phyloP scores from a whole-genome alignment of 2,113 vertebrate species.

The Numenius arquata region DNA sequence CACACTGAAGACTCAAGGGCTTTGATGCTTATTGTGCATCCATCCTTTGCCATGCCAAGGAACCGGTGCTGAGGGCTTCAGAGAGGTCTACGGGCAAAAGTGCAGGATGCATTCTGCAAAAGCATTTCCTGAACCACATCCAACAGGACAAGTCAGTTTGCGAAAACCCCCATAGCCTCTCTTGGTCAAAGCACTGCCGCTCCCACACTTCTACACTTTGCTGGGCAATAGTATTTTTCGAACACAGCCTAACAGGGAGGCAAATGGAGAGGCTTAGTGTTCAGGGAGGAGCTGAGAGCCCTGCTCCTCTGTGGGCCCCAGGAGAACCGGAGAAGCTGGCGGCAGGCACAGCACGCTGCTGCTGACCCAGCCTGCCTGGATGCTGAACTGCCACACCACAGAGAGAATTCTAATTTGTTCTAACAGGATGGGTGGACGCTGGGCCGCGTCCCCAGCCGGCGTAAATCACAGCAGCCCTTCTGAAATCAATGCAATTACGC shows the following conservation, averaged over 20 bases:
- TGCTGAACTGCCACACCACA: neutral
- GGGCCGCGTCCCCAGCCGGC: neutral
- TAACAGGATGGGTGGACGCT: neutral
- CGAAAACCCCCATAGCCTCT: neutral
- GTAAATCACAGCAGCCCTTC: slow-evolving; percentile 34
- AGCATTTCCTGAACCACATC: neutral
- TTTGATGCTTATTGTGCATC: neutral
- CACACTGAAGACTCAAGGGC: neutral
- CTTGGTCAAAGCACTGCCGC: neutral
- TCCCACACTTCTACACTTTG: neutral
- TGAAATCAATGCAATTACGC: slow-evolving; percentile 57
- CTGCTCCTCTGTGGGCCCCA: fast-evolving
- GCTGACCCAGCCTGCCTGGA: neutral
- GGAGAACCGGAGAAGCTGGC: neutral
- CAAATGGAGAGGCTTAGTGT: neutral
- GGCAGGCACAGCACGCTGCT: neutral
- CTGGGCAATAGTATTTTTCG: neutral
- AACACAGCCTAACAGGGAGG: neutral
- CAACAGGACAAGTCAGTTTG: neutral
- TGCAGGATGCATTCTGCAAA: neutral
- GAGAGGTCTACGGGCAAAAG: neutral
- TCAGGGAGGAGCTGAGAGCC: neutral
- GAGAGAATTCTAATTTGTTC: slow-evolving; percentile 43
- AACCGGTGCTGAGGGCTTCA: neutral
- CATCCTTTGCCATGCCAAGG: neutral